Conservation (phyloP, 2,113 vertebrate genomes). For the Micronycteris hirsuta region DNA sequence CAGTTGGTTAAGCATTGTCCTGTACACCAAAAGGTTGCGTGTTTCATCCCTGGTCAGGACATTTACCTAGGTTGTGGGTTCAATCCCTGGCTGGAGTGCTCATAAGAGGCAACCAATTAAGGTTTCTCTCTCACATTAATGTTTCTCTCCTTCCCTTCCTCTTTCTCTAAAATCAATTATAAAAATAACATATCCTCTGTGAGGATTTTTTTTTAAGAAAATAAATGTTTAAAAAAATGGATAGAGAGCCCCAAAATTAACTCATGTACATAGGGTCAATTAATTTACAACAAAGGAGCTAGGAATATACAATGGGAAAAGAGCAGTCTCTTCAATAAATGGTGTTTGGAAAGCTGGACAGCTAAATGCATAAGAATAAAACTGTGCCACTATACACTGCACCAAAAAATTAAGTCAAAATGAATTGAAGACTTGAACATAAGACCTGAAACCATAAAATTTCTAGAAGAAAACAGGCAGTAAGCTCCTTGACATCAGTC, state of each 20-base stretch:
- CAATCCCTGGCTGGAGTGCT: no score
- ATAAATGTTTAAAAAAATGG: no score
- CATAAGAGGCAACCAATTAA: no score
- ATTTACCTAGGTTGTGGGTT: no score
- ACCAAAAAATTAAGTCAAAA: background rate
- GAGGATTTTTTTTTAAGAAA: no score
- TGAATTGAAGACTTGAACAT: background rate
- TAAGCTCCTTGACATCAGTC: background rate
- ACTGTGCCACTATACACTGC: background rate
- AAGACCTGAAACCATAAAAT: background rate
- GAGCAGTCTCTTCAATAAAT: background rate
- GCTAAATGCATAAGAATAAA: background rate
- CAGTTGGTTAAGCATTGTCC: no score
- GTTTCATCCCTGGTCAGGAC: no score
- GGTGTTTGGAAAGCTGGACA: background rate
- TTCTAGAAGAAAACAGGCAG: background rate
- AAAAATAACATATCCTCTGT: no score
- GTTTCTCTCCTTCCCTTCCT: no score
- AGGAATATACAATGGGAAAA: background rate
- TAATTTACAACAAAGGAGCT: background rate
- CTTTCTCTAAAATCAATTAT: no score
- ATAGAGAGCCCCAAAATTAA: background rate
- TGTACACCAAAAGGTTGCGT: no score
- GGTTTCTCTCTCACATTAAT: no score
- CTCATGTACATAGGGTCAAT: background rate